These are phyloP conservation scores for Laothoe populi DNA, from an alignment of 2,888 invertebrate genomes.

Conservation along the genomic window DNA sequence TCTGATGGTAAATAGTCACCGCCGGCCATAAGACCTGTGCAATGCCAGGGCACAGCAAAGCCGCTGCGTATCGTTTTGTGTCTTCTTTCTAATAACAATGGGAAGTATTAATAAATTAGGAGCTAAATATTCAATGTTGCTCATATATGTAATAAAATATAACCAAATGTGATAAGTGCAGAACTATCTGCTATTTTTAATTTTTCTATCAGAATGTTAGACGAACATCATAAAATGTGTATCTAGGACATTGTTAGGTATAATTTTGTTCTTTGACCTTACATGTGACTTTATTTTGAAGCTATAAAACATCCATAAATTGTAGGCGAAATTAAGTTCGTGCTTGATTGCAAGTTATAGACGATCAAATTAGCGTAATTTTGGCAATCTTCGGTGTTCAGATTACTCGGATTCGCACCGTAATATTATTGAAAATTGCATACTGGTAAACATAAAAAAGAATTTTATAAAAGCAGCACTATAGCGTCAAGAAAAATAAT, in stretches of 20 bases:
- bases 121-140: no score
- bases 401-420: not conserved
- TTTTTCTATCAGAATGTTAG: no score
- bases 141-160: no score
- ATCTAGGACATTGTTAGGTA: not conserved
- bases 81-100: no score
- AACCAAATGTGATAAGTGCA: no score
- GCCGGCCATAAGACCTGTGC: no score
- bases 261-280: constrained; percentile 22
- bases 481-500: no score
- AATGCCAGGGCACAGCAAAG: no score
- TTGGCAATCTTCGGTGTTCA: not conserved
- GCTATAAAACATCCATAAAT: constrained; percentile 12
- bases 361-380: constrained; percentile 10
- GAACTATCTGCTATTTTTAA: not conserved
- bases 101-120: no score
- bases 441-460: not conserved
- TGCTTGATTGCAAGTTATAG: constrained; percentile 13
- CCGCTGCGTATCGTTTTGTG: no score
- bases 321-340: not conserved
- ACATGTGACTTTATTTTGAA: constrained; percentile 8
- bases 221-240: not conserved
- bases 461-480: no score
- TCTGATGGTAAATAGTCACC: no score
- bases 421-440: not conserved